Evolutionary conservation across 2,797 vertebrate species (phyloP), one percentile per base, ranked within the genome.

Genomic region (Pangasius mekongensis): DNA sequence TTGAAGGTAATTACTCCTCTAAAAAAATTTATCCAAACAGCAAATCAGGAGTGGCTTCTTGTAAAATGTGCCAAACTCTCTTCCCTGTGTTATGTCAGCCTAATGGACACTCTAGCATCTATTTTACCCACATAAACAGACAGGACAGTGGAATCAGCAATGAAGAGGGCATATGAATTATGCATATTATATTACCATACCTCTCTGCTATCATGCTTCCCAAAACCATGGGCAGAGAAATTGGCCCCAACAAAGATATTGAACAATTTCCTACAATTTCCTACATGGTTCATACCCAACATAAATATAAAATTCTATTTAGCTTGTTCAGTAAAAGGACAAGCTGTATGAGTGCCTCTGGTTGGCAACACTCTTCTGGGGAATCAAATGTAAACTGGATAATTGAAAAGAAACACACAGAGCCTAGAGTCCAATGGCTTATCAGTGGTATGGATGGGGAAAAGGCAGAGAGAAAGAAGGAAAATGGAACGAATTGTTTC

Each of bases 191-290:
- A 95, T 97, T 97, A 95, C 96, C 96, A 96, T 96, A 97, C 94
- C 95, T 94, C 92, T 93, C 94, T 94, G 94, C 94, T 95, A 95
- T 94, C 93, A 95, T 91, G 95, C 90, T 95, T 90, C 91, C 92
- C 94, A 96, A 96, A 94, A 96, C 95, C 96, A 95, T 94, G 94
- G 95, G 84, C 66, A 93, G 95, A 95, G 95, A 94, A 98, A 98
- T 97, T 96, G 97, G 94, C 94, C 94, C 89, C 92, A 96, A 96
- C 94, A 94, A 92, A 94, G 95, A 97, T 97, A 98, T 97, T 95
- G 97, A 97, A 96, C 97, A 98, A 98, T 98, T 97, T 98, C 96
- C 96, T 96, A 95, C 96, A 97, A 98, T 98, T 97, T 98, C 96
- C 96, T 96, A 95, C 96, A 97, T 97, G 96, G 94, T 96, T 97